These are phyloP conservation scores for Dendrolimus pini DNA, from an alignment of 2,888 invertebrate genomes.

Conservation along the genomic window DNA sequence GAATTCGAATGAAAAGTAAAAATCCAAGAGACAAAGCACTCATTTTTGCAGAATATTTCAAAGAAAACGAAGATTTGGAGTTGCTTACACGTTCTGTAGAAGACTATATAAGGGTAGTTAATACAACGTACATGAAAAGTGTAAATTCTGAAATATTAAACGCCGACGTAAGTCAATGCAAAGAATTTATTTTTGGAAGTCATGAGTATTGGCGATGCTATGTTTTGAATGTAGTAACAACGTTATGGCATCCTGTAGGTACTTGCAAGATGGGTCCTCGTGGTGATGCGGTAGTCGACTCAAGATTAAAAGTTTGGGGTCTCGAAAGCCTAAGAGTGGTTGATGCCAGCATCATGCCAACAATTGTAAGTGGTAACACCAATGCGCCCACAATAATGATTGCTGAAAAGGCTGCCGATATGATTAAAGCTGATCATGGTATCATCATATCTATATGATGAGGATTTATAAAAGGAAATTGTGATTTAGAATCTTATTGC, in stretches of 20 bases:
- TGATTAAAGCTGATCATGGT: slow-evolving; percentile 12
- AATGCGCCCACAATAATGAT: slow-evolving; percentile 60
- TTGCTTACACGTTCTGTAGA: slow-evolving; percentile 22
- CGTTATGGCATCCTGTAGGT: slow-evolving; percentile 71
- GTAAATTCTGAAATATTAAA: slow-evolving; percentile 24
- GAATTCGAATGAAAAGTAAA: slow-evolving; percentile 25
- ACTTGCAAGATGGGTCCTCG: slow-evolving; percentile 43
- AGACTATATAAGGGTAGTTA: slow-evolving; percentile 26
- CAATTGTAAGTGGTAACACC: slow-evolving; percentile 71
- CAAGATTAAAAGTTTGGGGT: slow-evolving; percentile 22
- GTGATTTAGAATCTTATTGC: too few relatives aligned
- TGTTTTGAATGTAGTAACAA: slow-evolving; percentile 57
- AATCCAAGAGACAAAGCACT: slow-evolving; percentile 30
- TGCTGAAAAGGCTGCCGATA: slow-evolving; percentile 21
- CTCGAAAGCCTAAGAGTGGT: slow-evolving; percentile 14
- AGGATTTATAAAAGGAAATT: too few relatives aligned
- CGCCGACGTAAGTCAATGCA: slow-evolving; percentile 24
- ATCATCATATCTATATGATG: not conserved
- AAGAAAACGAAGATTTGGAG: slow-evolving; percentile 27
- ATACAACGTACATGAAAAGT: slow-evolving; percentile 28
- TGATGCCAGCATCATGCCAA: slow-evolving; percentile 51
- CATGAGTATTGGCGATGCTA: slow-evolving; percentile 42
- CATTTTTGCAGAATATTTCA: slow-evolving; percentile 27
- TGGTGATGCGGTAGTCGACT: slow-evolving; percentile 30
- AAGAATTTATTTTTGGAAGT: slow-evolving; percentile 18